These are phyloP conservation scores for Rhynchopsitta pachyrhyncha DNA, from an alignment of 2,113 vertebrate genomes.

Conservation along the genomic window DNA sequence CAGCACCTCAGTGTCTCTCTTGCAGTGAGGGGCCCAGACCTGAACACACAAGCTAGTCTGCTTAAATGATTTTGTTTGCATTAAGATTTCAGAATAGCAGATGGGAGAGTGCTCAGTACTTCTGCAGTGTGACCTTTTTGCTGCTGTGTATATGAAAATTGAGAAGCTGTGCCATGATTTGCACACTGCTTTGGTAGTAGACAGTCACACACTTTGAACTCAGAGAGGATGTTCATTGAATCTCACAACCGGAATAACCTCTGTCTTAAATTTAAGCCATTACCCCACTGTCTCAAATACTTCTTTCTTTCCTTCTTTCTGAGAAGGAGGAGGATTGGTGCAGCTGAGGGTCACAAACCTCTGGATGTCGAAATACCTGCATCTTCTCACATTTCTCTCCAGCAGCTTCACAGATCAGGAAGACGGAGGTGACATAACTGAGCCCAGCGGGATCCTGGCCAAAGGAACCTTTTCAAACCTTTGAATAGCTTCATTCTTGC, in stretches of 20 bases:
- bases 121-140: neutral
- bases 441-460: neutral
- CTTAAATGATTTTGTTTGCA: neutral
- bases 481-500: neutral
- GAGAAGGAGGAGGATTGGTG: neutral
- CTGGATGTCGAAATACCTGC: neutral
- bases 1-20: neutral
- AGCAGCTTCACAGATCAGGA: neutral
- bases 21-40: neutral
- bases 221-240: neutral
- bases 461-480: constrained; percentile 21
- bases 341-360: neutral
- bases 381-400: neutral
- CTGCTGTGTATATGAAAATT: neutral
- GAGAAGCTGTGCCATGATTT: neutral
- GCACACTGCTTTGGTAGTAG: neutral
- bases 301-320: neutral
- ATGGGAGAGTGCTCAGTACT: neutral
- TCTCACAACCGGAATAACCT: neutral
- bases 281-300: neutral
- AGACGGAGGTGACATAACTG: neutral
- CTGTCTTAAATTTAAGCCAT: neutral
- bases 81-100: neutral
- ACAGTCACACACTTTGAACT: neutral
- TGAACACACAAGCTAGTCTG: neutral